A percentile compares a stretch with the other conserved stretches of the same genome.
These are phyloP conservation scores for Deroplatys truncata DNA, from an alignment of 2,888 invertebrate species.

Conservation along the genomic window DNA sequence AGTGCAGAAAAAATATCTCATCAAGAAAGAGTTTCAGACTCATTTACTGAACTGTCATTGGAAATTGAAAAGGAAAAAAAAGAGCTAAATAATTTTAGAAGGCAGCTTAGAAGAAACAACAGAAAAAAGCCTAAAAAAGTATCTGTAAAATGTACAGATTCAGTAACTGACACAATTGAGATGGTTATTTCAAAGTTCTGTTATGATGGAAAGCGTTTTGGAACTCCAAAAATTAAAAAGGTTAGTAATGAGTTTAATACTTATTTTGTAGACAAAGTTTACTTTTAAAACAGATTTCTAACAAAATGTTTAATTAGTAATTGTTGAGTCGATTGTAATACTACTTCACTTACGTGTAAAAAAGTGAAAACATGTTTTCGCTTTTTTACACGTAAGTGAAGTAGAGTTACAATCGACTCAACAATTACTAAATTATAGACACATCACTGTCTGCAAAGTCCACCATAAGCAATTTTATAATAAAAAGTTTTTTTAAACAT, in stretches of 20 bases:
- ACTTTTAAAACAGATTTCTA: too few relatives aligned
- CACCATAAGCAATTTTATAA: too few relatives aligned
- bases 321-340: too few relatives aligned
- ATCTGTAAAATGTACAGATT: background rate
- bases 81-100: background rate
- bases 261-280: too few relatives aligned
- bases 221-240: background rate
- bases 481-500: too few relatives aligned
- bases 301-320: too few relatives aligned
- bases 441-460: too few relatives aligned
- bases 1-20: background rate
- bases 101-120: background rate
- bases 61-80: background rate
- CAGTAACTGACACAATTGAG: conserved; percentile 32
- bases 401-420: too few relatives aligned
- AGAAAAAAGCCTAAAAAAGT: background rate
- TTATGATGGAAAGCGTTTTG: conserved; percentile 10
- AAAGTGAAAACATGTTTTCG: too few relatives aligned
- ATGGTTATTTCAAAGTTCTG: conserved; percentile 31
- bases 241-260: background rate
- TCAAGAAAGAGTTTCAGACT: background rate
- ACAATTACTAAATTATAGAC: too few relatives aligned
- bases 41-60: background rate
- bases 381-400: too few relatives aligned
- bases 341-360: too few relatives aligned